Base-by-base conservation (phyloP, 2,113 vertebrate genomes). In the Butastur rufipennis region DNA sequence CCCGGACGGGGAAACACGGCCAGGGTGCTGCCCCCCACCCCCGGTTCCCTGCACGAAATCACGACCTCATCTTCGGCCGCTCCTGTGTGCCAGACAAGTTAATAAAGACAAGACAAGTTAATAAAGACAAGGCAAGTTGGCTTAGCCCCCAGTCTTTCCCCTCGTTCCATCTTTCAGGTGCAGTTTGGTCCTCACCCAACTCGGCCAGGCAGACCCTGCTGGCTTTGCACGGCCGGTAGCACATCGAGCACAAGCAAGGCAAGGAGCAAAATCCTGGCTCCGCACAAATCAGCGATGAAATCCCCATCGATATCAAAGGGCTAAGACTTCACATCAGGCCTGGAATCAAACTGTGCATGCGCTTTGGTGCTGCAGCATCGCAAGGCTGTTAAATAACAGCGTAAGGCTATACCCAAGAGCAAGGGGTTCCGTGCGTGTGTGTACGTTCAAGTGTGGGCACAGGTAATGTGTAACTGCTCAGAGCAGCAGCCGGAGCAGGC, bases 61-160 rank as follows among this genome's bases (percentile, higher is more conserved):
- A 3, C 1, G 0, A 1, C 3, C 45, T 15, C 6, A 2, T 5
- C 55, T 32, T 1, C 4, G 3, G 29, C 36, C 36, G 1, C 16
- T 20, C 9, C 3, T 13, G 43, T 2, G n/a, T 6, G 38, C 17
- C 0, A 36, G 36, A 4, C 5, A 11, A 21, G 40, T 5, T 4
- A 4, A 26, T 4, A 9, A n/a, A 17, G 77, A 7, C 17, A 4
- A 13, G n/a, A 8, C 5, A 12, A 38, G 48, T 1, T 10, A n/a
- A n/a, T 4, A 9, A n/a, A 17, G 77, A 7, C 17, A 4, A 13
- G n/a, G 8, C 5, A 12, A 38, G 48, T 1, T 10, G 59, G 18
- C 21, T 29, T 2, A 16, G 38, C 31, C 43, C 40, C 27, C 2
- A 0, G 47, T 8, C 56, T 15, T 31, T 2, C 22, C 56, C 72